A percentile compares a stretch with the other conserved stretches of the same genome.
These are phyloP conservation scores for Rhyacophila evoluta DNA, from an alignment of 2,888 invertebrate genomes.

Conservation along the genomic window DNA sequence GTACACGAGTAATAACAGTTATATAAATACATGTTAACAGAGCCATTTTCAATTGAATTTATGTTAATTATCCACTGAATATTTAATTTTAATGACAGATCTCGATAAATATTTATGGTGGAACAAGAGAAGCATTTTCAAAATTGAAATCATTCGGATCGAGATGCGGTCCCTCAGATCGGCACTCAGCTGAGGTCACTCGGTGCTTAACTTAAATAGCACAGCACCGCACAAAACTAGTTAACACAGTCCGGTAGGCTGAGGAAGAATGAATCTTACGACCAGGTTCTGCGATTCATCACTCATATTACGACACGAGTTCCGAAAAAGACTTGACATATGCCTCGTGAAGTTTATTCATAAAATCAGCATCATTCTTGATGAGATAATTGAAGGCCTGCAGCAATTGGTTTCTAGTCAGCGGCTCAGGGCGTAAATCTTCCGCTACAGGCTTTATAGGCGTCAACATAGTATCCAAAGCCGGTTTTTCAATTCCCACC, in stretches of 20 bases:
- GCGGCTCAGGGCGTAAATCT: conserved; percentile 72
- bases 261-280: not conserved
- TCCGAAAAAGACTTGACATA: conserved; percentile 89
- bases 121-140: not conserved
- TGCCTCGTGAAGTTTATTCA: conserved; percentile 90
- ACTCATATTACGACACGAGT: conserved; percentile 62
- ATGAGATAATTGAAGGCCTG: conserved; percentile 90
- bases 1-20: too few relatives aligned
- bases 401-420: conserved; percentile 88
- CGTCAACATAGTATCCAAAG: conserved; percentile 55
- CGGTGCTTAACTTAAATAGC: not conserved
- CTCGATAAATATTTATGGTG: not conserved
- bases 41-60: not conserved
- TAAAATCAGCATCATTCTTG: conserved; percentile 89
- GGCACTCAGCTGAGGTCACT: not conserved
- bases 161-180: not conserved
- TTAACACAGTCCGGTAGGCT: not conserved
- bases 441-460: conserved; percentile 46
- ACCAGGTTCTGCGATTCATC: not conserved
- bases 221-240: not conserved
- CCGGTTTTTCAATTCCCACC: conserved; percentile 42
- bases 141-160: not conserved
- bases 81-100: not conserved
- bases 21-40: too few relatives aligned
- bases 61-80: not conserved